Evolutionary conservation across 1,140 invertebrate species (phyloP).

Genomic region (Diprion similis): DNA sequence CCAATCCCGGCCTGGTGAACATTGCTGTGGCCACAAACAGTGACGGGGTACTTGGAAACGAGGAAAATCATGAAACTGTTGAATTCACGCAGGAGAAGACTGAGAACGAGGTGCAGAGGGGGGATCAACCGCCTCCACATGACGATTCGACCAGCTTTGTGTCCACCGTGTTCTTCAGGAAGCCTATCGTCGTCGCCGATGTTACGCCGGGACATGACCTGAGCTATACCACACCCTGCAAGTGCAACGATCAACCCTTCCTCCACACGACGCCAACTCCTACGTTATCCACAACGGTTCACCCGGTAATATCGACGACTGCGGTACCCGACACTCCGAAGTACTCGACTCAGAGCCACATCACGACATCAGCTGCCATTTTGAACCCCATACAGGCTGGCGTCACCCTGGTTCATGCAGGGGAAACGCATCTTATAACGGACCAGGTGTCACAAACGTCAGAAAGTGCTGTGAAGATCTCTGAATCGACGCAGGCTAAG

Average conservation of each 20-base stretch:
- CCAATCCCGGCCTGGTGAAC: neutral
- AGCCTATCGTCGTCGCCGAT: conserved; percentile 55
- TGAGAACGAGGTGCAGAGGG: neutral
- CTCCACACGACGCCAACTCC: conserved; percentile 9
- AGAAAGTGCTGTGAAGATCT: neutral
- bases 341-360: neutral
- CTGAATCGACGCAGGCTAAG: neutral
- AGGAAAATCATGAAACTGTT: neutral
- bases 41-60: neutral
- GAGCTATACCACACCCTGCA: conserved; percentile 39
- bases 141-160: neutral
- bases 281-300: neutral
- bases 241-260: conserved; percentile 18
- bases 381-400: conserved; percentile 60
- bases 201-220: conserved; percentile 14
- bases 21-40: neutral
- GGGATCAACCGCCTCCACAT: neutral
- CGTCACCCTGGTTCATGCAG: conserved; percentile 51
- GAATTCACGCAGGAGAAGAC: conserved; percentile 8
- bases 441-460: neutral
- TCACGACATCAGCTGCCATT: conserved; percentile 43
- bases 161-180: conserved; percentile 34
- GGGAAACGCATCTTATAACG: conserved; percentile 36
- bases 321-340: conserved; percentile 19
- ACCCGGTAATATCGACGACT: neutral